Evolutionary conservation across 1,140 invertebrate species (phyloP), one percentile per base, ranked within the genome.

Genomic region (Monochamus saltuarius): DNA sequence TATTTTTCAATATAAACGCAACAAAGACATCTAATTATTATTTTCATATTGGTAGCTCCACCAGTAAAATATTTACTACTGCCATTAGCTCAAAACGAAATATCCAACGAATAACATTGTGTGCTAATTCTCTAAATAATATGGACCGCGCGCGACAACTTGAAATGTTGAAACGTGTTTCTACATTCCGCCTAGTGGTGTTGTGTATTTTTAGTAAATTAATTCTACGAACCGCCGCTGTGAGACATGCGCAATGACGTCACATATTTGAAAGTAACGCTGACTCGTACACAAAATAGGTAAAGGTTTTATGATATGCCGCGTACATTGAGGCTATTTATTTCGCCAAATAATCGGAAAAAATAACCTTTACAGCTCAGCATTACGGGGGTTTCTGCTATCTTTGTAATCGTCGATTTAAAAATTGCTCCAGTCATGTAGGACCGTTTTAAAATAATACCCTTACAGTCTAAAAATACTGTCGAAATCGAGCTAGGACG

Each of bases 191-290:
- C 40, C 45, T 36, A 9, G 36, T 43, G 53, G 39, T 46, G 39
- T 36, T 39, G 59, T 45, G 34, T 62, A 62, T 62, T 62, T 62
- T 62, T 62, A 62, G 61, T 62, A 62, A 62, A 62, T 62, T 62
- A 62, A 62, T 62, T 62, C 55, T 62, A 53, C 54, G 61, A 62
- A 62, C 40, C 14, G 38, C 16, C 29, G 52, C 11, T 14, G 35
- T 14, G 22, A 34, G 50, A 29, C 61, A 58, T 62, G 61, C 61
- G 61, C 61, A 47, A 1, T 58, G 39, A 45, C 55, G 61, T 52
- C 42, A 53, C 35, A 9, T 16, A 58, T 62, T 62, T 58, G 61
- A 62, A 62, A 62, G 61, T 62, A 50, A 53, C 38, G 46, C 49
- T 45, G 55, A 37, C 22, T 52, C 43, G 43, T 17, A 19, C 45